Percentiles rank a stretch among this genome's conserved stretches.
These are phyloP conservation scores for Caenorhabditis plicata DNA, from an alignment of 2,888 invertebrate genomes.

Conservation along the genomic window DNA sequence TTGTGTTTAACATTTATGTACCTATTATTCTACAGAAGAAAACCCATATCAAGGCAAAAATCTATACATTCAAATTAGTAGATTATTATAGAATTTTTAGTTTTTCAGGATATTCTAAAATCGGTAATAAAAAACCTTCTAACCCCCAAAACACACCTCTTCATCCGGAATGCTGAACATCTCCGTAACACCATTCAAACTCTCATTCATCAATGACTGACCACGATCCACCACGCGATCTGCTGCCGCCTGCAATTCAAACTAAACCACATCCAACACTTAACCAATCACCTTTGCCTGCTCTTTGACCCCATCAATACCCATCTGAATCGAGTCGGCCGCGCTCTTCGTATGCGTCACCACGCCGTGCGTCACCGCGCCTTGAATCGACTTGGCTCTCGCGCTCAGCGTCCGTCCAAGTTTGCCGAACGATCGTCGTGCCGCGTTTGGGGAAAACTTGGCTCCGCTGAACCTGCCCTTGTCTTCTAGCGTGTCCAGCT, in stretches of 20 bases:
- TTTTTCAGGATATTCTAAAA: background rate
- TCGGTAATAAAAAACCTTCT: background rate
- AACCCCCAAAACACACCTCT: slow-evolving; percentile 11
- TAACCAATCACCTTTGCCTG: slow-evolving; percentile 31
- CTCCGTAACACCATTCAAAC: slow-evolving; percentile 41
- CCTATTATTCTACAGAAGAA: too few species aligned
- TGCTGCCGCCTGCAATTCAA: slow-evolving; percentile 24
- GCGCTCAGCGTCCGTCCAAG: slow-evolving; percentile 61
- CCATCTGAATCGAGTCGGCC: slow-evolving; percentile 61
- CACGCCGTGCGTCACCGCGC: slow-evolving; percentile 61
- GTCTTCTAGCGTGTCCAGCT: slow-evolving; percentile 44
- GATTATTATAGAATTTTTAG: background rate
- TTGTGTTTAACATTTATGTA: too few species aligned
- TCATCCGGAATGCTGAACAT: slow-evolving; percentile 40
- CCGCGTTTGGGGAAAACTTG: slow-evolving; percentile 60
- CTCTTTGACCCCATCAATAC: slow-evolving; percentile 61
- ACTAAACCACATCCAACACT: background rate
- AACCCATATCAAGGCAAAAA: too few species aligned
- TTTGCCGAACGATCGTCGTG: slow-evolving; percentile 61
- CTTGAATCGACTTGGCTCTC: slow-evolving; percentile 57
- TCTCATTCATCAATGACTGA: slow-evolving; percentile 39
- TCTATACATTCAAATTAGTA: background rate
- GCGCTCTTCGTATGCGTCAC: slow-evolving; percentile 65
- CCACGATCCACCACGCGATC: slow-evolving; percentile 40
- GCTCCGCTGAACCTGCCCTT: slow-evolving; percentile 30